Base-by-base conservation (phyloP, 2,113 vertebrate genomes). In the Harpagus bidentatus region DNA sequence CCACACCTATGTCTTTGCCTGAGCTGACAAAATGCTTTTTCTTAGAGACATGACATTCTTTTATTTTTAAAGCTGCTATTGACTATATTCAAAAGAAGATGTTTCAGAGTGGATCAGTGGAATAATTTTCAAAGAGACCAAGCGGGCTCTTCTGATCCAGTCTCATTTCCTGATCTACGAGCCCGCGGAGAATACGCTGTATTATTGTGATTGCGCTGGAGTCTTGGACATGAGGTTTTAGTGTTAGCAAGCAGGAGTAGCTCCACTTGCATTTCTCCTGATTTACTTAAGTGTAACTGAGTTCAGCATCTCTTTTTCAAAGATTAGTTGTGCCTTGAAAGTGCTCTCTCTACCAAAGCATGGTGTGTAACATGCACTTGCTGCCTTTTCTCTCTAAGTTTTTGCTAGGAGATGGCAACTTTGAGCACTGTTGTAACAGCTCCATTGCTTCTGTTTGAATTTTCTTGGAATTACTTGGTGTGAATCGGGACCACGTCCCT, bases 131-230 rank as follows among this genome's bases (percentile, higher is more conserved):
- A 55, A 70, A 73, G 59, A 79, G 12, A 22, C 47, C 56, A 40
- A 19, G 40, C 34, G 10, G 11, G 25, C 11, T 53, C 2, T 63
- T 58, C 61, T 85, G 65, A 56, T 42, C 11, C 43, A 38, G 19
- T 63, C 50, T 82, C 3, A 1, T 81, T 80, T 43, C 65, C 43
- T 31, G 32, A 25, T 19, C 50, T 59, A 70, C 2, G 4, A 56
- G 36, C 31, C 67, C 55, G 13, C 0, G 0, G 74, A 91, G 25
- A 67, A 43, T 8, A 21, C 0, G 0, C 19, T 13, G 29, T 29
- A 0, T 78, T 67, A 13, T 0, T 65, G 76, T 31, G 36, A 42
- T 36, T 62, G 43, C 3, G 4, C 61, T 42, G 38, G 18, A 78
- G 34, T 20, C 42, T 16, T 47, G 71, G 70, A 45, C 36, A 0